phyloP scores from a whole-genome alignment of 2,888 invertebrate genomes.

The Hemithea aestivaria region DNA sequence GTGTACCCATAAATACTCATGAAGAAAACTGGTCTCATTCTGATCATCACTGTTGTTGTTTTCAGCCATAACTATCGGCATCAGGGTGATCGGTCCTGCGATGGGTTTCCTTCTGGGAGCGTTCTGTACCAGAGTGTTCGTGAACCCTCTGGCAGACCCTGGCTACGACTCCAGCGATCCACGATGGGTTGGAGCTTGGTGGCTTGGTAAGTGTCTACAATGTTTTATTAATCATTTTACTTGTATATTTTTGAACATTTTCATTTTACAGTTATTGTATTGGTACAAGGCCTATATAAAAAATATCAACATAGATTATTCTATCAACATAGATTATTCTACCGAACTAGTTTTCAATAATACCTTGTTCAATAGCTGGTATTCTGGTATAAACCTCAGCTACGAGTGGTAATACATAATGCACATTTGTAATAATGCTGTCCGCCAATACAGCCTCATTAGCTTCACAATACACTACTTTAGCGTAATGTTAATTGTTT shows the following conservation, averaged over 20 bases:
- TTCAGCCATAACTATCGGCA: conserved; percentile 93
- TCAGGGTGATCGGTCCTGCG: conserved; percentile 93
- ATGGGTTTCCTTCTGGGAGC: conserved; percentile 94
- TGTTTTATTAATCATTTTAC: no score
- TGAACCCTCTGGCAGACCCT: conserved; percentile 86
- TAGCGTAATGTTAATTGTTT: conserved; percentile 35
- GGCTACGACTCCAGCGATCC: conserved; percentile 89
- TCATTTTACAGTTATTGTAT: no score
- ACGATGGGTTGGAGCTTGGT: conserved; percentile 98
- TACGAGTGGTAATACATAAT: conserved; percentile 25
- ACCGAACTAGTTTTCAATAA: conserved; percentile 18
- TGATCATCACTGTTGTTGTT: conserved; percentile 15
- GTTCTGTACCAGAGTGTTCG: conserved; percentile 92
- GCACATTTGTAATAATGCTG: conserved; percentile 33
- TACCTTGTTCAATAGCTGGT: conserved; percentile 17
- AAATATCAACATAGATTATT: no score
- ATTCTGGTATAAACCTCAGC: conserved; percentile 3
- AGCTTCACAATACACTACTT: conserved; percentile 26
- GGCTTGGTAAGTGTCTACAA: conserved; percentile 90
- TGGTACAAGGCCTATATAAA: no score
- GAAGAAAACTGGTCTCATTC: conserved; percentile 4
- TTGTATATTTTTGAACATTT: no score
- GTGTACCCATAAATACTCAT: no score
- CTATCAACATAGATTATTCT: no score
- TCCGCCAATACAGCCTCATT: conserved; percentile 21